Conservation (phyloP, 2,113 vertebrate species). For the Chaetodon auriga region DNA sequence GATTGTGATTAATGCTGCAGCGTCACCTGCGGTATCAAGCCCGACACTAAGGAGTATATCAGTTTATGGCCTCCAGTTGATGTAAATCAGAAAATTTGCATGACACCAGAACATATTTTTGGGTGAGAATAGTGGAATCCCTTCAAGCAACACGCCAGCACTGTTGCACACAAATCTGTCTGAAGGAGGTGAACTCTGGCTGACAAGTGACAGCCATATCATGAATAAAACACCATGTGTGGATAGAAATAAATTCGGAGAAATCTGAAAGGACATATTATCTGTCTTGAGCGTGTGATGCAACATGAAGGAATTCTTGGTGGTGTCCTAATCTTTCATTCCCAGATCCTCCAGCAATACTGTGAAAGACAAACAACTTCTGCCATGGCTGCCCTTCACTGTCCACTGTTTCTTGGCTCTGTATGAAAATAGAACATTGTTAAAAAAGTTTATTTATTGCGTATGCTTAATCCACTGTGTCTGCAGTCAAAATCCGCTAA, state of each 20-base stretch:
- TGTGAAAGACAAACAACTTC: constrained; percentile 29
- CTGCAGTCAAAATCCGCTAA: constrained; percentile 24
- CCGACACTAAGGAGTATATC: constrained; percentile 26
- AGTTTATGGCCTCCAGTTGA: constrained; percentile 36
- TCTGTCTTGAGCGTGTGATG: constrained; percentile 46
- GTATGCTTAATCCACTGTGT: neutral
- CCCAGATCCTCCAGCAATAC: constrained; percentile 22
- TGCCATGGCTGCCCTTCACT: neutral
- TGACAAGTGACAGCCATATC: constrained; percentile 66
- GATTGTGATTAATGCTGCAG: constrained; percentile 16
- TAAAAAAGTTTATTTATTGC: constrained; percentile 6
- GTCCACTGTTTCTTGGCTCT: neutral
- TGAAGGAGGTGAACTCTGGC: constrained; percentile 57
- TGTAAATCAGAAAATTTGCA: constrained; percentile 48
- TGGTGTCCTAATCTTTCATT: constrained; percentile 38
- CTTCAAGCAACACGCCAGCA: constrained; percentile 38
- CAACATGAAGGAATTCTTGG: constrained; percentile 43
- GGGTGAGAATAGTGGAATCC: constrained; percentile 34
- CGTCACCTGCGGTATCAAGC: neutral
- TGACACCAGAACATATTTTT: constrained; percentile 41
- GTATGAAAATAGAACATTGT: neutral
- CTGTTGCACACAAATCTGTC: constrained; percentile 51
- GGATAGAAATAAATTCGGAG: constrained; percentile 46
- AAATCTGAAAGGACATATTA: constrained; percentile 48
- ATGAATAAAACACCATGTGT: constrained; percentile 72